Base-by-base conservation (phyloP, 2,888 invertebrate species). In the Zygogramma bicolorata region DNA sequence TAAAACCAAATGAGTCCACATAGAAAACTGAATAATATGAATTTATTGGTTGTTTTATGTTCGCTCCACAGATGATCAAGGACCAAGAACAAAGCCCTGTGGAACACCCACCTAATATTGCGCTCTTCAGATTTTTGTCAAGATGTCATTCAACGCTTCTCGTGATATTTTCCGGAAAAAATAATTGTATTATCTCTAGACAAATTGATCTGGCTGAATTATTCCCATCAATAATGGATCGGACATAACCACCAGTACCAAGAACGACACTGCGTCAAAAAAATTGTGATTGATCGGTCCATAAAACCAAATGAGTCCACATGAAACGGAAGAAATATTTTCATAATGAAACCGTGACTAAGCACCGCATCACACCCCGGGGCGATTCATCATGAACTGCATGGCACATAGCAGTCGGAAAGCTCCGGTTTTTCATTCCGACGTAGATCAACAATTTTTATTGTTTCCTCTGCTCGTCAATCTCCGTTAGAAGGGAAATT, bases 401-500 rank as follows among this genome's bases (percentile, higher is more conserved):
- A 10, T n/a, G n/a, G 1, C 27, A 27, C 25, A 25, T 25, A 53
- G 15, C 53, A 53, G 53, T 25, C 27, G 53, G 53, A 27, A 53
- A n/a, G 53, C 22, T 53, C 27, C 25, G 27, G 22, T 53, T 53
- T 53, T 53, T 27, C 27, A 53, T 25, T 22, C 53, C 6, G 53
- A 53, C 27, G 27, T 53, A 27, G 25, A 53, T 53, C 53, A 53
- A 53, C 53, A 53, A 53, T 53, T 53, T 53, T 53, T 53, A 53
- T 53, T 53, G 53, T 53, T 53, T 53, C 53, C 27, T 25, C 53
- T 53, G 53, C 53, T 53, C 53, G 53, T 53, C 53, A 53, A 53
- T 53, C 53, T 53, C 53, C 22, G 53, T 53, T 53, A 53, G 25
- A 53, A 13, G n/a, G 25, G n/a, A 53, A 53, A 25, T 53, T 53